A percentile compares a stretch with the other conserved stretches of the same genome.
phyloP scores from a whole-genome alignment of 2,113 vertebrate genomes.

The Leucoraja erinaceus region DNA sequence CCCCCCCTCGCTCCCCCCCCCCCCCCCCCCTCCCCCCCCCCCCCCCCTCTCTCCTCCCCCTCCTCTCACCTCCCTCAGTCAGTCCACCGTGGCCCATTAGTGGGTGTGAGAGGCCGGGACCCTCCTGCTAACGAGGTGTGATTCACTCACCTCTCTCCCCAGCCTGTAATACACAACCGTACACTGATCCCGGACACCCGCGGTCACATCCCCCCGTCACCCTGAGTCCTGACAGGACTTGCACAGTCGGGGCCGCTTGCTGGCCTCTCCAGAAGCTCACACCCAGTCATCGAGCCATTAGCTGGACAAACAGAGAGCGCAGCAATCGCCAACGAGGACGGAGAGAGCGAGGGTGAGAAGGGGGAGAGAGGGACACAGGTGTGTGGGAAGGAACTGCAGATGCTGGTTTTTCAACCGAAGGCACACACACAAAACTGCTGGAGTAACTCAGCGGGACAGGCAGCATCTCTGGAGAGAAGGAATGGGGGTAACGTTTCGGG shows the following conservation, averaged over 20 bases:
- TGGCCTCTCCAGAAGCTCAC: constrained; percentile 55
- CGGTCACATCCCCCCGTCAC: not conserved
- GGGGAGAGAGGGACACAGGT: too few relatives aligned
- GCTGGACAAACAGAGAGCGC: constrained; percentile 58
- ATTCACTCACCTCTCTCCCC: not conserved
- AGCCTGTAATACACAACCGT: not conserved
- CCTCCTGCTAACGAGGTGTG: constrained; percentile 27
- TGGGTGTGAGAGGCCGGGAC: not conserved
- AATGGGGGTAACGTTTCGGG: too few relatives aligned
- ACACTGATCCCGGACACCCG: not conserved
- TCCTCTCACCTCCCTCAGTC: not conserved
- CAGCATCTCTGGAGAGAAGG: too few relatives aligned
- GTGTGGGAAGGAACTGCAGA: too few relatives aligned
- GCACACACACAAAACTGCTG: too few relatives aligned
- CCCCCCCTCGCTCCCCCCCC: too few relatives aligned
- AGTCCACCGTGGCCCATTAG: not conserved
- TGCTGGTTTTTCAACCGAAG: too few relatives aligned
- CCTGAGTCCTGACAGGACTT: not conserved
- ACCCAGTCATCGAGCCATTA: constrained; percentile 60
- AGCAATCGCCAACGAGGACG: constrained; percentile 54
- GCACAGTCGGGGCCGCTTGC: constrained; percentile 45
- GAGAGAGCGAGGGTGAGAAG: constrained; percentile 31
- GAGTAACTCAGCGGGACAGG: too few relatives aligned
- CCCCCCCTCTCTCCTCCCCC: too few relatives aligned
- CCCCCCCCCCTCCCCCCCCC: too few relatives aligned